These are phyloP conservation scores for Rhombomys opimus DNA, from an alignment of 2,113 vertebrate species.

Conservation along the genomic window DNA sequence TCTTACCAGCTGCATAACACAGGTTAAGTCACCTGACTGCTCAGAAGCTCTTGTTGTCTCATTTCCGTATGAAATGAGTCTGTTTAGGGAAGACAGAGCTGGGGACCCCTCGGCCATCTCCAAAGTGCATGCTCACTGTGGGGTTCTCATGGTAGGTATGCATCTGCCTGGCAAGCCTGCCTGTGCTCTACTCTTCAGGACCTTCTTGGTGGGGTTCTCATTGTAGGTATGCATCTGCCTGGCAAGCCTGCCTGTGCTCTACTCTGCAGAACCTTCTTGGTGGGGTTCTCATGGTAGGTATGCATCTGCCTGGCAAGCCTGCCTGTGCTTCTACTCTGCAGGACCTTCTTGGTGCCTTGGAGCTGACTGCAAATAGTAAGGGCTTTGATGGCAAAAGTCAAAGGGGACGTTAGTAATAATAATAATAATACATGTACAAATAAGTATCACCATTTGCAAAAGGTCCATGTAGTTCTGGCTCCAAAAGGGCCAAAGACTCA, in stretches of 20 bases:
- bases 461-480: conserved; percentile 14
- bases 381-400: neutral
- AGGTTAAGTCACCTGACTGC: neutral
- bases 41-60: neutral
- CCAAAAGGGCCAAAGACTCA: neutral
- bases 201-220: neutral
- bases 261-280: no score
- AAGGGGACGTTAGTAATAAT: neutral
- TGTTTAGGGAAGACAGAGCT: neutral
- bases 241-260: no score
- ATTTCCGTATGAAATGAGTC: neutral
- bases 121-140: neutral
- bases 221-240: neutral
- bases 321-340: neutral
- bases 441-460: conserved; percentile 53
- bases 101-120: neutral
- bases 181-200: neutral
- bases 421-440: conserved; percentile 26
- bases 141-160: neutral
- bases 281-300: neutral
- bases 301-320: neutral
- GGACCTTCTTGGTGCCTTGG: neutral
- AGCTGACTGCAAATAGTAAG: neutral
- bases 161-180: neutral
- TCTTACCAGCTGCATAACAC: neutral